Evolutionary conservation across 2,888 invertebrate genomes (phyloP).

Genomic region (Orchestes rusci): DNA sequence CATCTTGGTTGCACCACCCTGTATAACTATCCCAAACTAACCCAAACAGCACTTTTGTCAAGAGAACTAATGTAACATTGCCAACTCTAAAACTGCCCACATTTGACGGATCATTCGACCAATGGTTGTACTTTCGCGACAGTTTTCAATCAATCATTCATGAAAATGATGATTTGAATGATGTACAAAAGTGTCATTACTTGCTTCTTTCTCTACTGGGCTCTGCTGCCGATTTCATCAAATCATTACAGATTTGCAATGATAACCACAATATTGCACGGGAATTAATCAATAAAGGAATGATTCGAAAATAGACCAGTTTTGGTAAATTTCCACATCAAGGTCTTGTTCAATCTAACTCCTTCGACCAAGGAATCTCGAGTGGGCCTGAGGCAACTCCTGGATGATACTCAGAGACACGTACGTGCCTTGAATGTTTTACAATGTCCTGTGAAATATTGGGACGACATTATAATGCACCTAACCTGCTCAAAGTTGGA

Average conservation of each 20-base stretch:
- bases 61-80: no score
- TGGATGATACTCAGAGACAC: constrained; percentile 22
- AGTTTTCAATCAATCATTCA: no score
- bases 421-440: constrained; percentile 20
- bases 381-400: constrained; percentile 15
- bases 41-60: background rate
- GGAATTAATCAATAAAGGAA: constrained; percentile 17
- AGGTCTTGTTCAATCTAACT: constrained; percentile 21
- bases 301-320: constrained; percentile 23
- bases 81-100: no score
- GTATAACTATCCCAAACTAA: no score
- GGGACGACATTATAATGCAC: no score
- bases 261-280: constrained; percentile 23
- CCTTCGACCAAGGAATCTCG: constrained; percentile 19
- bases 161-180: no score
- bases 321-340: constrained; percentile 23
- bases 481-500: no score
- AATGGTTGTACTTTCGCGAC: no score
- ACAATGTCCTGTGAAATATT: constrained; percentile 17
- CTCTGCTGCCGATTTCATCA: constrained; percentile 20
- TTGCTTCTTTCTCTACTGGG: constrained; percentile 9
- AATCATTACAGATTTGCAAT: constrained; percentile 18
- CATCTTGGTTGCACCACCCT: no score
- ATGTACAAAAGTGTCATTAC: no score
- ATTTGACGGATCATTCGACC: no score